phyloP scores from a whole-genome alignment of 2,113 vertebrate species.

The Esox niger region DNA sequence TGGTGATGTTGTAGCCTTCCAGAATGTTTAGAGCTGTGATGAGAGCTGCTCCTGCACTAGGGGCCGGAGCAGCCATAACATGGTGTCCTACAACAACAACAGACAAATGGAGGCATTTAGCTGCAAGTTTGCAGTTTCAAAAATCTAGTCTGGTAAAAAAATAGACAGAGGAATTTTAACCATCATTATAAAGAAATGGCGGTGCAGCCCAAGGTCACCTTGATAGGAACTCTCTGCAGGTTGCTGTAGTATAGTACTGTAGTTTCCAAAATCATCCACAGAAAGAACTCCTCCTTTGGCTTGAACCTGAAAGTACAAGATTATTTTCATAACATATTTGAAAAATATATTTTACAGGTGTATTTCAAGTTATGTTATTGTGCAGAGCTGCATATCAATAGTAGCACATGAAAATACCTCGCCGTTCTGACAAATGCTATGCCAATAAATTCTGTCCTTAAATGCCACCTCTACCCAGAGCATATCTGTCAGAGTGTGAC shows the following conservation, averaged over 20 bases:
- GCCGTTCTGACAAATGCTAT: neutral
- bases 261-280: constrained; percentile 90
- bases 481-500: neutral
- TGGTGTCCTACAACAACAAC: constrained; percentile 77
- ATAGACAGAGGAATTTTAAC: neutral
- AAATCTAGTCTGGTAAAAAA: too few species aligned
- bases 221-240: constrained; percentile 84
- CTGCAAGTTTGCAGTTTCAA: neutral
- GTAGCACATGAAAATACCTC: too few species aligned
- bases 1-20: constrained; percentile 91
- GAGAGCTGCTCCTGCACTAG: constrained; percentile 87
- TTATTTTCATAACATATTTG: too few species aligned
- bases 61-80: constrained; percentile 84
- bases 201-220: constrained; percentile 70
- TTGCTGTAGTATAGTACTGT: constrained; percentile 80
- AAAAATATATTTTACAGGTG: too few species aligned
- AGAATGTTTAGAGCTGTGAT: constrained; percentile 93
- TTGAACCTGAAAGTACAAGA: constrained; percentile 72
- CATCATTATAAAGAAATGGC: neutral
- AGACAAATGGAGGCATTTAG: constrained; percentile 3
- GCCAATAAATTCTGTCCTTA: neutral
- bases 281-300: constrained; percentile 81
- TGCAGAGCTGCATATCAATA: too few species aligned
- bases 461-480: too few species aligned
- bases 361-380: too few species aligned